Evolutionary conservation across 2,113 vertebrate genomes (phyloP).

Genomic region (Lichenostomus cassidix): DNA sequence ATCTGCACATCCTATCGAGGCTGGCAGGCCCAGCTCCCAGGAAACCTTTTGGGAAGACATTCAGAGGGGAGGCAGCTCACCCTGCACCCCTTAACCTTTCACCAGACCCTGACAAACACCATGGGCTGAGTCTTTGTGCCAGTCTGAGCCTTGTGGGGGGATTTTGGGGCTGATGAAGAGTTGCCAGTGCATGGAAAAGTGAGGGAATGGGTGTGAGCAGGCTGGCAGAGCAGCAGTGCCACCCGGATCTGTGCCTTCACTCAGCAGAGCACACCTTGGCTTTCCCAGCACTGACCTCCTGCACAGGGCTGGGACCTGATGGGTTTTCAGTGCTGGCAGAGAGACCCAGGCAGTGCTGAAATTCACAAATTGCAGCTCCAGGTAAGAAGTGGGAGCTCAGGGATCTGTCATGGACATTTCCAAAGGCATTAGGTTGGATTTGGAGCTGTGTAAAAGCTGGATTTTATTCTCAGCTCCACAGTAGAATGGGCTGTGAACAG

Average conservation of each 20-base stretch:
- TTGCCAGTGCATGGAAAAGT: rapidly evolving
- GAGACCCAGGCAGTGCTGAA: background rate
- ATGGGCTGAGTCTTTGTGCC: rapidly evolving
- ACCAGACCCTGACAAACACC: background rate
- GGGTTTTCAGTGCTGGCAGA: background rate
- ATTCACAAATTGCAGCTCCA: background rate
- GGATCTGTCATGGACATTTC: background rate
- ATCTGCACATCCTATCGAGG: background rate
- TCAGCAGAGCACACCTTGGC: background rate
- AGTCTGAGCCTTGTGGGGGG: background rate
- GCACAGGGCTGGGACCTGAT: rapidly evolving
- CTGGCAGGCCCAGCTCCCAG: background rate
- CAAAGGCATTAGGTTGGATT: background rate
- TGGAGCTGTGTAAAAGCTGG: background rate
- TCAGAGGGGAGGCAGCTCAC: background rate
- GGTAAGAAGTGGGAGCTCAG: background rate
- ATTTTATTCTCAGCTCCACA: background rate
- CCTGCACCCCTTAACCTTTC: background rate
- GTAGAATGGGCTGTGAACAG: background rate
- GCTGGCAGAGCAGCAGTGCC: background rate
- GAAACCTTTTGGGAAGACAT: background rate
- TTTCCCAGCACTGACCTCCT: background rate
- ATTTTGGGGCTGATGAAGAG: background rate
- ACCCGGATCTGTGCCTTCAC: background rate
- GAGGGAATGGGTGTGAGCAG: background rate